A percentile compares a stretch with the other conserved stretches of the same genome.
Evolutionary conservation across 2,113 vertebrate genomes (phyloP).

Genomic region (Melanocharis versteri): DNA sequence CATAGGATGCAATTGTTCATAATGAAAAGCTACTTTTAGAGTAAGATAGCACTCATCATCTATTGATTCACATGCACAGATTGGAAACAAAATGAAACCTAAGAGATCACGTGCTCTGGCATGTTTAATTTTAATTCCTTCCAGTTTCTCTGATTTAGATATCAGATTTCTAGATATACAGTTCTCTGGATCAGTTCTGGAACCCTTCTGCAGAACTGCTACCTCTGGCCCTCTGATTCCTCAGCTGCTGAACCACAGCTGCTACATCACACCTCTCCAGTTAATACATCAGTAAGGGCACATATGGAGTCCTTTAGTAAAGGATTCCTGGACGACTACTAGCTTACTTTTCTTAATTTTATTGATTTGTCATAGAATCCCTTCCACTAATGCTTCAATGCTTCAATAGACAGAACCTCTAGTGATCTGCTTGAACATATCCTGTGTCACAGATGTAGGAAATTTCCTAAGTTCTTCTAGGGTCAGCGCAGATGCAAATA

Average conservation of each 20-base stretch:
- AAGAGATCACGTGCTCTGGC: rapidly evolving
- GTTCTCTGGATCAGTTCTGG: neutral
- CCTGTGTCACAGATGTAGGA: neutral
- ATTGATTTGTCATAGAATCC: neutral
- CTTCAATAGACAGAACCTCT: neutral
- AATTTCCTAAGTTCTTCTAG: neutral
- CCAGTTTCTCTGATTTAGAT: neutral
- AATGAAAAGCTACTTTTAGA: neutral
- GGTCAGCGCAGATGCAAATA: neutral
- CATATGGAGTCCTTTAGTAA: neutral
- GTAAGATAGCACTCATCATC: neutral
- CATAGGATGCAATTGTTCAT: neutral
- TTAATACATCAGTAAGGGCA: neutral
- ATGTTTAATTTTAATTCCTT: neutral
- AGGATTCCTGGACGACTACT: neutral
- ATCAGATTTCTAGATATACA: neutral
- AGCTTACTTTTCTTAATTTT: neutral
- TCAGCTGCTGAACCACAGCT: neutral
- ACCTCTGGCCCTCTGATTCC: neutral
- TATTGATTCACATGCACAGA: neutral
- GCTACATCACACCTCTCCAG: neutral
- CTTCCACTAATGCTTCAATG: neutral
- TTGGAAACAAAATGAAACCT: neutral
- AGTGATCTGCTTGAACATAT: neutral
- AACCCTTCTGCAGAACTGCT: neutral